Evolutionary conservation across 2,113 vertebrate genomes (phyloP).

Genomic region (Forbesichthys papilliferus): DNA sequence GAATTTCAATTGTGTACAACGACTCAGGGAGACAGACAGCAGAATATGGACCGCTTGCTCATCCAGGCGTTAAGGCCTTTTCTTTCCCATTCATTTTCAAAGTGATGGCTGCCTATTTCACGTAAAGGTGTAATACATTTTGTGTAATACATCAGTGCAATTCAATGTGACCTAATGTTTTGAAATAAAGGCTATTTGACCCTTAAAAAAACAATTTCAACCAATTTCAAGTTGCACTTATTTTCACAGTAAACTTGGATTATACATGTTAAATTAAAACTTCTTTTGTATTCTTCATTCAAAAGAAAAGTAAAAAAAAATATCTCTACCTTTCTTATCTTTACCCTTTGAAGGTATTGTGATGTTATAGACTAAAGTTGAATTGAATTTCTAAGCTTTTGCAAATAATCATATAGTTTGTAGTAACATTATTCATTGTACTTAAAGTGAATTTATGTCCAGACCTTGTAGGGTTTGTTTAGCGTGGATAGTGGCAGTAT

Average conservation of each 20-base stretch:
- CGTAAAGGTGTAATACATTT: background rate
- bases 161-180: background rate
- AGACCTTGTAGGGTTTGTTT: background rate
- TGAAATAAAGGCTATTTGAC: background rate
- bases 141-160: too few species aligned
- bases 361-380: too few species aligned
- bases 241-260: too few species aligned
- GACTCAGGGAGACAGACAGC: slow-evolving; percentile 63
- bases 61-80: slow-evolving; percentile 80
- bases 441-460: background rate
- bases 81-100: slow-evolving; percentile 2
- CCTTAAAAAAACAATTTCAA: background rate
- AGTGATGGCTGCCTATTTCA: background rate
- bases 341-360: too few species aligned
- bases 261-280: too few species aligned
- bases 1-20: slow-evolving; percentile 71
- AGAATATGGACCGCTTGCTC: slow-evolving; percentile 83
- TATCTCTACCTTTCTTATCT: background rate
- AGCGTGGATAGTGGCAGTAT: background rate
- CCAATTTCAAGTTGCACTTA: background rate
- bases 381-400: background rate
- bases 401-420: background rate
- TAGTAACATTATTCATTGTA: background rate
- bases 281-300: too few species aligned
- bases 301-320: too few species aligned